These are phyloP conservation scores for Tupaia chinensis DNA, from an alignment of 2,113 vertebrate genomes.

Conservation along the genomic window DNA sequence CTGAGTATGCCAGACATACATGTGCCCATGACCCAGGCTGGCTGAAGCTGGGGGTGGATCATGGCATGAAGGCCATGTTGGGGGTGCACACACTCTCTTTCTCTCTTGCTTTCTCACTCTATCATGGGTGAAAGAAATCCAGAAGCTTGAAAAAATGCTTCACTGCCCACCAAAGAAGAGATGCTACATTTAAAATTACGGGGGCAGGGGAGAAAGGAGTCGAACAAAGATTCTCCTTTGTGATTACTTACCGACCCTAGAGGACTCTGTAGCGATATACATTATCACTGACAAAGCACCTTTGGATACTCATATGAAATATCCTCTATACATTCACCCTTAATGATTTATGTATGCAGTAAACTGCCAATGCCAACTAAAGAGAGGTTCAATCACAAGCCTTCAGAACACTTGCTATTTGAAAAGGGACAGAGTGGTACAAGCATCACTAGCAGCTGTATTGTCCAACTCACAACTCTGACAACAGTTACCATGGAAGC, in stretches of 20 bases:
- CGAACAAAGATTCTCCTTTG: neutral
- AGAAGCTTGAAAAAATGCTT: neutral
- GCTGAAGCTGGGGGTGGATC: no score
- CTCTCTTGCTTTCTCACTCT: no score
- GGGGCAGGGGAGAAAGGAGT: accelerated
- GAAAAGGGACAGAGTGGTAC: neutral
- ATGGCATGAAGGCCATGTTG: no score
- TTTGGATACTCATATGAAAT: neutral
- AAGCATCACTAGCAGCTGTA: conserved; percentile 54
- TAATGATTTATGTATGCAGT: conserved; percentile 41
- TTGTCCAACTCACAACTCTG: conserved; percentile 73
- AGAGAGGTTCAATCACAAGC: conserved; percentile 33
- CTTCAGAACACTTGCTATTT: neutral
- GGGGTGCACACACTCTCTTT: no score
- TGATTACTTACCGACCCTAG: neutral
- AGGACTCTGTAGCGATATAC: conserved; percentile 2
- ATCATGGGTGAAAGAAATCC: no score
- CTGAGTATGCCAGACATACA: no score
- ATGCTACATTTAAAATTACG: neutral
- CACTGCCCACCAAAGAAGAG: conserved; percentile 1
- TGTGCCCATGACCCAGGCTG: no score
- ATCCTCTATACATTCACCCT: conserved; percentile 15
- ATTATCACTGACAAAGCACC: conserved; percentile 14
- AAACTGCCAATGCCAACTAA: conserved; percentile 21
- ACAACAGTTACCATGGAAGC: conserved; percentile 81